These are phyloP conservation scores for Mantis religiosa DNA, from an alignment of 2,888 invertebrate species.

Conservation along the genomic window DNA sequence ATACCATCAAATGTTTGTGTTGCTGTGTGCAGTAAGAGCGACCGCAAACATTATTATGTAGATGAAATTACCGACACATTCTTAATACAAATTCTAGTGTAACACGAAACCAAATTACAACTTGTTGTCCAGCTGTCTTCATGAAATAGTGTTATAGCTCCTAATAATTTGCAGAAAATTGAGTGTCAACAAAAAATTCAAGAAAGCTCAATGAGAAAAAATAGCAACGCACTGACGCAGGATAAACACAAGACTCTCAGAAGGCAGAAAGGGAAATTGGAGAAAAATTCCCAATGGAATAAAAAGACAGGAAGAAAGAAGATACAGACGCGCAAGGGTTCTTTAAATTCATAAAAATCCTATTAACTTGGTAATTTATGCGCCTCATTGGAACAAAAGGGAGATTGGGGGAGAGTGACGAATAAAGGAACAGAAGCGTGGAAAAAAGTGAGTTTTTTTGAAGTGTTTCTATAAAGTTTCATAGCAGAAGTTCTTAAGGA, in stretches of 20 bases:
- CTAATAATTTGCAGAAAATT: background rate
- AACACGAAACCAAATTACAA: too few species aligned
- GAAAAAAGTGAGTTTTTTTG: too few species aligned
- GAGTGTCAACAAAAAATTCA: background rate
- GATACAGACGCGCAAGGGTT: slow-evolving; percentile 20
- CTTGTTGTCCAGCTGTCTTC: too few species aligned
- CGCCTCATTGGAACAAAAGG: slow-evolving; percentile 33
- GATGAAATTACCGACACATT: too few species aligned
- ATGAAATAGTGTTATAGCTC: too few species aligned
- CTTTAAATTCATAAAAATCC: slow-evolving; percentile 34
- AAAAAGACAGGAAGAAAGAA: background rate
- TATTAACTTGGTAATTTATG: slow-evolving; percentile 35
- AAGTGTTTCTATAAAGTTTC: too few species aligned
- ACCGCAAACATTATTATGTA: too few species aligned
- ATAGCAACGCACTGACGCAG: background rate
- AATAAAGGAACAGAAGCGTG: background rate
- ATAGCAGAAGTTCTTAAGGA: too few species aligned
- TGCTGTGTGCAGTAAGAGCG: too few species aligned
- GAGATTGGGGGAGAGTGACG: background rate
- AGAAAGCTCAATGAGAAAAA: background rate
- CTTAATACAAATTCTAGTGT: too few species aligned
- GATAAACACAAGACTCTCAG: background rate
- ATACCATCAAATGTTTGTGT: too few species aligned
- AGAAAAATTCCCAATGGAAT: background rate
- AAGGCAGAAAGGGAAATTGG: background rate